phyloP scores from a whole-genome alignment of 2,888 invertebrate species.

The Cheilosia variabilis region DNA sequence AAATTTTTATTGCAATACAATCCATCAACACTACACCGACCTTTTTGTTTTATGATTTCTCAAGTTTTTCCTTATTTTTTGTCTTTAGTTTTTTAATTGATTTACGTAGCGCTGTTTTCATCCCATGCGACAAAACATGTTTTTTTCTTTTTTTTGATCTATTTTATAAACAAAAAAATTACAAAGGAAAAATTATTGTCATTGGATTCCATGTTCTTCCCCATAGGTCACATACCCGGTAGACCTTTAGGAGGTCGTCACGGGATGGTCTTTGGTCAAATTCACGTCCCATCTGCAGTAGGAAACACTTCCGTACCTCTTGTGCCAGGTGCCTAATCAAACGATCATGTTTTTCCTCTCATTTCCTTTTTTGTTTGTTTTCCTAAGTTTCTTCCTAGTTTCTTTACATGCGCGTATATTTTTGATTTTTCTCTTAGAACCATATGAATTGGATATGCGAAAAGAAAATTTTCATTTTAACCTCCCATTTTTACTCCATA shows the following conservation, averaged over 20 bases:
- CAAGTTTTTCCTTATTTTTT: slow-evolving; percentile 29
- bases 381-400: slow-evolving; percentile 25
- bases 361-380: slow-evolving; percentile 47
- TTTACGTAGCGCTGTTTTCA: slow-evolving; percentile 1
- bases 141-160: not conserved
- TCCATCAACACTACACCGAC: not conserved
- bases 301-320: slow-evolving; percentile 84
- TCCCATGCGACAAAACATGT: slow-evolving; percentile 28
- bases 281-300: slow-evolving; percentile 84
- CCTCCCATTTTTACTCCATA: slow-evolving; percentile 40
- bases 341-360: slow-evolving; percentile 69
- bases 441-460: slow-evolving; percentile 62
- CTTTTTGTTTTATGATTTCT: slow-evolving; percentile 2
- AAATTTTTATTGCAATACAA: slow-evolving; percentile 42
- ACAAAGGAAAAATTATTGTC: slow-evolving; percentile 57
- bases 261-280: slow-evolving; percentile 87
- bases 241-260: slow-evolving; percentile 87
- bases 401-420: slow-evolving; percentile 1
- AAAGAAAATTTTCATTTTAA: slow-evolving; percentile 50
- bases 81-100: slow-evolving; percentile 8
- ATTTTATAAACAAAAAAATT: slow-evolving; percentile 16
- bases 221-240: slow-evolving; percentile 87
- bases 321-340: slow-evolving; percentile 84
- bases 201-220: slow-evolving; percentile 73
- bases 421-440: slow-evolving; percentile 8